phyloP scores from a whole-genome alignment of 2,888 invertebrate genomes.

The Nemurella pictetii region DNA sequence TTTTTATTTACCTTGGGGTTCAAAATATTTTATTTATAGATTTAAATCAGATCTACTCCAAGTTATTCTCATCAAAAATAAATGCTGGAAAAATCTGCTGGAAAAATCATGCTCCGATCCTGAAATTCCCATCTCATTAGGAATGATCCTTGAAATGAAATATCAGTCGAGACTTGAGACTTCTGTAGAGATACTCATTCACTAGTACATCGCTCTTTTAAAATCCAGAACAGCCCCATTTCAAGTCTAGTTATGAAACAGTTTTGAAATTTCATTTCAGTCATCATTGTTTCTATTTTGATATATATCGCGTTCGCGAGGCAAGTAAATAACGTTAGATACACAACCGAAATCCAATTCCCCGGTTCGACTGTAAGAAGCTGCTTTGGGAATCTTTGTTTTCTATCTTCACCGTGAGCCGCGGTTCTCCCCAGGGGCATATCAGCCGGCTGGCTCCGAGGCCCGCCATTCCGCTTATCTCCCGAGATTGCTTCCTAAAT shows the following conservation, averaged over 20 bases:
- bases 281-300: not conserved
- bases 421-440: not conserved
- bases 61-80: too few relatives aligned
- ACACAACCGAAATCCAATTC: conserved; percentile 13
- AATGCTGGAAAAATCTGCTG: too few relatives aligned
- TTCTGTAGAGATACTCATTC: too few relatives aligned
- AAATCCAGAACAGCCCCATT: not conserved
- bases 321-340: not conserved
- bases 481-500: not conserved
- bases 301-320: not conserved
- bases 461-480: not conserved
- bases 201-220: too few relatives aligned
- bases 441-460: not conserved
- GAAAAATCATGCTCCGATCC: too few relatives aligned
- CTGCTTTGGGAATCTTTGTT: conserved; percentile 16
- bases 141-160: too few relatives aligned
- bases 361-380: not conserved
- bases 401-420: not conserved
- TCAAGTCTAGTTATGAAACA: not conserved
- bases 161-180: too few relatives aligned
- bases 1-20: too few relatives aligned
- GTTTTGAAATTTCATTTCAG: not conserved
- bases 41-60: too few relatives aligned
- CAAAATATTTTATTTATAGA: too few relatives aligned
- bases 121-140: too few relatives aligned